phyloP scores from a whole-genome alignment of 1,140 invertebrate genomes.

The Drosophila pruinosa region DNA sequence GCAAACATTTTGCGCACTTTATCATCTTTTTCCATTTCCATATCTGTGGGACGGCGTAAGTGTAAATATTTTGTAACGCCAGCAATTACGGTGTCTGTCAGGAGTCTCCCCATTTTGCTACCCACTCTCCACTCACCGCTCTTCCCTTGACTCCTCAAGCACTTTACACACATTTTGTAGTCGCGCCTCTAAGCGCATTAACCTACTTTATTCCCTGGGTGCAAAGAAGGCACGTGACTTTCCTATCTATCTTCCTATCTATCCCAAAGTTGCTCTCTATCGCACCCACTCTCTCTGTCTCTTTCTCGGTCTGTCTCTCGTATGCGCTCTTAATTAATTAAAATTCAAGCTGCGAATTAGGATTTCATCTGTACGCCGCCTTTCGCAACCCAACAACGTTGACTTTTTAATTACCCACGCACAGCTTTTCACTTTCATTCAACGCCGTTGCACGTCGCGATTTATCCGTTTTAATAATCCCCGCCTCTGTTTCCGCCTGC shows the following conservation, averaged over 20 bases:
- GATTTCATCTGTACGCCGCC: constrained; percentile 36
- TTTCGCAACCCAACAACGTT: background rate
- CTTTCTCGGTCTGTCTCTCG: background rate
- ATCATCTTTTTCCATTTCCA: constrained; percentile 75
- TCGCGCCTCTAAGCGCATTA: constrained; percentile 47
- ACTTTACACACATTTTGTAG: constrained; percentile 1
- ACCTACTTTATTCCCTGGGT: constrained; percentile 56
- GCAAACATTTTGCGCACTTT: constrained; percentile 80
- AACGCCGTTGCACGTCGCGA: constrained; percentile 68
- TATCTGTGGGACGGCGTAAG: constrained; percentile 43
- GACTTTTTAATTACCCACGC: constrained; percentile 76
- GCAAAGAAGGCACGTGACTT: constrained; percentile 36
- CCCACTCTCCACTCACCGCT: background rate
- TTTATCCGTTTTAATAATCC: constrained; percentile 79
- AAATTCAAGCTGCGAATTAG: constrained; percentile 78
- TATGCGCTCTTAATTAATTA: constrained; percentile 70
- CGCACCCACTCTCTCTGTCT: background rate
- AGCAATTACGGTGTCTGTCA: constrained; percentile 65
- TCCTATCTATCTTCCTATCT: constrained; percentile 10
- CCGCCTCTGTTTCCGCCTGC: background rate
- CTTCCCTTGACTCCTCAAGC: no score
- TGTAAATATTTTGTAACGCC: constrained; percentile 80
- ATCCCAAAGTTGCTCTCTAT: background rate
- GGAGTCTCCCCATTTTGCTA: background rate
- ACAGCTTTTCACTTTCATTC: constrained; percentile 77